Evolutionary conservation across 2,888 invertebrate species (phyloP).

Genomic region (Plagiodera versicolora): DNA sequence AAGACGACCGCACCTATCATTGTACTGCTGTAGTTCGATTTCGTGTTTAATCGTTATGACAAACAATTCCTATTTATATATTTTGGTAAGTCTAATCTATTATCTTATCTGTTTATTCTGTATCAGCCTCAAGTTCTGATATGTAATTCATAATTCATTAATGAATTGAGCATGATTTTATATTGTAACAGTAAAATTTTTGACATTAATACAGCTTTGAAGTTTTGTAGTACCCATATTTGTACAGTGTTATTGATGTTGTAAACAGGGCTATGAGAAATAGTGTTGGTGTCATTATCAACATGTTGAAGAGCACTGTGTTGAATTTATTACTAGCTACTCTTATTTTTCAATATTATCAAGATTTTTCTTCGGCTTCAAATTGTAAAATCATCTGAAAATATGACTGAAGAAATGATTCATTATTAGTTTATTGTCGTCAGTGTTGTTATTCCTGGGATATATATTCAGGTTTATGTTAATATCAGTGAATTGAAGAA

Average conservation of each 20-base stretch:
- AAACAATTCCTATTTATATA: conserved; percentile 45
- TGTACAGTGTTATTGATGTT: neutral
- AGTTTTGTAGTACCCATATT: neutral
- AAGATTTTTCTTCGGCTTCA: neutral
- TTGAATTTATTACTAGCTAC: too few relatives aligned
- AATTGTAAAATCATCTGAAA: neutral
- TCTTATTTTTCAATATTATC: too few relatives aligned
- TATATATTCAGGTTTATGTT: conserved; percentile 26
- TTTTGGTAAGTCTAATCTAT: conserved; percentile 43
- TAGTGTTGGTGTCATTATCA: too few relatives aligned
- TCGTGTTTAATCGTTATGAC: conserved; percentile 49
- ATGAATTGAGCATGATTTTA: neutral
- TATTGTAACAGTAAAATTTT: conserved; percentile 1
- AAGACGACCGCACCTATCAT: conserved; percentile 51
- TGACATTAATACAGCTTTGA: neutral
- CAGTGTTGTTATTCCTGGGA: conserved; percentile 14
- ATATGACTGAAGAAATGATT: conserved; percentile 7
- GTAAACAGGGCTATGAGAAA: neutral
- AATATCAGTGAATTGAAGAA: conserved; percentile 24
- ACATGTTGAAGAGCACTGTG: too few relatives aligned
- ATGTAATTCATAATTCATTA: neutral
- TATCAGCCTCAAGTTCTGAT: conserved; percentile 9
- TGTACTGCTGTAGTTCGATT: conserved; percentile 43
- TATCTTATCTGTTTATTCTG: conserved; percentile 29
- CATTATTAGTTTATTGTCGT: conserved; percentile 5